A percentile compares a stretch with the other conserved stretches of the same genome.
Conservation (phyloP, 37 sponge, comb jelly and placozoan species). For the Bolinopsis microptera region DNA sequence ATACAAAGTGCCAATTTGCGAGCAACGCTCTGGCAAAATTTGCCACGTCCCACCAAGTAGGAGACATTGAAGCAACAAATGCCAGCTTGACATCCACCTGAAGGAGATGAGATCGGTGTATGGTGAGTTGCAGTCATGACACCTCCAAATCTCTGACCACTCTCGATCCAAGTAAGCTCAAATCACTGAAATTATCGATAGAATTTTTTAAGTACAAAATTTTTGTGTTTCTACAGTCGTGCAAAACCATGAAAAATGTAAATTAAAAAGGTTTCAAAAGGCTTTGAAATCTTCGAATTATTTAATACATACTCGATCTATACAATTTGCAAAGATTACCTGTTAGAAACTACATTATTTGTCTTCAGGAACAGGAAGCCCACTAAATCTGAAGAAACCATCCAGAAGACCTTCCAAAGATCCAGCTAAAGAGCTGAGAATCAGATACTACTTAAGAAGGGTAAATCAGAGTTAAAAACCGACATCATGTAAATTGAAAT, state of each 20-base stretch:
- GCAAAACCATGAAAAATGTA: too few relatives aligned
- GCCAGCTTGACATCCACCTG: conserved; percentile 30
- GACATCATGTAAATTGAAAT: not conserved
- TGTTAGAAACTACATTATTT: too few relatives aligned
- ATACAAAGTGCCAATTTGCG: conserved; percentile 51
- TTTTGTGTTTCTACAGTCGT: too few relatives aligned
- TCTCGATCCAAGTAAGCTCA: not conserved
- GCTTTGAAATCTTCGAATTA: too few relatives aligned
- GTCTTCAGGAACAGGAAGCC: conserved; percentile 41
- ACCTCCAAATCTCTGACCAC: not conserved
- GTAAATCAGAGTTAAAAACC: too few relatives aligned
- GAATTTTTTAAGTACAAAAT: too few relatives aligned
- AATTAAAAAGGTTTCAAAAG: too few relatives aligned
- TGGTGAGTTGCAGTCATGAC: conserved; percentile 50
- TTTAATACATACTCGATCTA: too few relatives aligned
- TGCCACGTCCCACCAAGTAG: conserved; percentile 32
- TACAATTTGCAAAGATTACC: too few relatives aligned
- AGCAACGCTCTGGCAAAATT: conserved; percentile 57
- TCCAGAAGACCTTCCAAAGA: conserved; percentile 15
- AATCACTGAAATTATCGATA: too few relatives aligned
- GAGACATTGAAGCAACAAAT: conserved; percentile 48
- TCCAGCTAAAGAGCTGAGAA: conserved; percentile 61
- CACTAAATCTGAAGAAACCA: conserved; percentile 1
- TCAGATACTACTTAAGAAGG: conserved; percentile 30
- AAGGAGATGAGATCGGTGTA: conserved; percentile 39